Base-by-base conservation (phyloP, 2,797 vertebrate species). In the Hylomyscus alleni region DNA sequence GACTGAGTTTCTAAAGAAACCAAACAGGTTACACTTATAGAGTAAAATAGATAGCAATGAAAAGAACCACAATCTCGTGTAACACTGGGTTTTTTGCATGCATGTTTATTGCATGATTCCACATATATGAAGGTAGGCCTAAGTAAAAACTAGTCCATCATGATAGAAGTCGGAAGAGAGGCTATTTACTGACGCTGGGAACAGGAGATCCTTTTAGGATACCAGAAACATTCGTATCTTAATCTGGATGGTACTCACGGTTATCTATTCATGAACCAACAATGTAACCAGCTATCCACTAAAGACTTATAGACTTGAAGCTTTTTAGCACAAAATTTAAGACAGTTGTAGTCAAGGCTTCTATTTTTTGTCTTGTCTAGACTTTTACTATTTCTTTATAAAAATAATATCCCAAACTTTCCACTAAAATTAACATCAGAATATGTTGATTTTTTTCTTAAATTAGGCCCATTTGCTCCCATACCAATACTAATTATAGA, bases 191-290 rank as follows among this genome's bases (percentile, higher is more conserved):
- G 40, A 58, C 44, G 76, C n/a, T 26, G 3, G 26, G 14, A 34
- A 77, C 37, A 62, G 50, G 31, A 29, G 69, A 84, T 40, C 76
- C 65, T 72, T 60, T 62, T 65, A 88, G 26, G 14, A 34, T 37
- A 52, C 34, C 34, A 78, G 14, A 78, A 81, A 75, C 65, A 37
- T 67, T 65, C 44, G 2, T 60, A 73, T 82, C 65, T 88, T 88
- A 17, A 81, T 82, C 50, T 89, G 29, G 52, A 87, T 85, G 37
- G 56, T 26, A 22, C 3, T 56, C 65, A 76, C 2, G 2, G 6
- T 52, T 81, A 84, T 54, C 77, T 85, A 72, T 77, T 84, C 83
- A 91, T 58, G 84, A 93, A 84, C 67, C 94, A 75, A 93, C 52
- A 78, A 67, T n/a, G 47, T 85, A 52, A 20, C 83, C 11, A 67